Percentiles rank a stretch among this genome's conserved stretches.
Conservation (phyloP, 2,797 vertebrate species). For the Phalloptychus januarius region DNA sequence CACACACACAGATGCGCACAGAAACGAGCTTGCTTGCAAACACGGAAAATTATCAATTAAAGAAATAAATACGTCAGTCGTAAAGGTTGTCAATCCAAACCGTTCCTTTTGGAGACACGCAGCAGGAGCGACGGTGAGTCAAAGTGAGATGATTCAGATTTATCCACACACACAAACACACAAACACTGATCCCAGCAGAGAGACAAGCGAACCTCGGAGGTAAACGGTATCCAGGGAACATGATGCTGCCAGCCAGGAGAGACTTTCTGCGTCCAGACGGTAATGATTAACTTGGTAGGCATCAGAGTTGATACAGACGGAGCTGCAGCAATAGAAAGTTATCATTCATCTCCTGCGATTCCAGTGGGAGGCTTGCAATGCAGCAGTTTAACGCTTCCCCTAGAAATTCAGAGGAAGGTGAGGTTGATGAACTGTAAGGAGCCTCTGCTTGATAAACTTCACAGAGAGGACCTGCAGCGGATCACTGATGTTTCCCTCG, state of each 20-base stretch:
- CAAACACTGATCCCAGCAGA: neutral
- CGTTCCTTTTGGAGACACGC: conserved; percentile 30
- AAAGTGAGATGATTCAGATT: conserved; percentile 28
- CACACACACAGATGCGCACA: neutral
- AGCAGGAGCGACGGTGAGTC: conserved; percentile 34
- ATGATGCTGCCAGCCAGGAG: conserved; percentile 4
- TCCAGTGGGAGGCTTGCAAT: neutral
- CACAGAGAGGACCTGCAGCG: neutral
- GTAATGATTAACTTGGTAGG: neutral
- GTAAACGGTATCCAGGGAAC: conserved; percentile 11
- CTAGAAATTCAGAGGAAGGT: neutral
- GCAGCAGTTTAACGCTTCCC: neutral
- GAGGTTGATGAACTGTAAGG: neutral
- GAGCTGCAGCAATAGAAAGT: neutral
- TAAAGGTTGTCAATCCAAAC: conserved; percentile 26
- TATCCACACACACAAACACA: conserved; percentile 9
- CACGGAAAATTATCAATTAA: neutral
- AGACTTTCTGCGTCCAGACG: conserved; percentile 9
- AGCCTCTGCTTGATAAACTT: conserved; percentile 3
- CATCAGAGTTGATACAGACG: neutral
- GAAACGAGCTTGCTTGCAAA: neutral
- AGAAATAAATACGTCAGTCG: neutral
- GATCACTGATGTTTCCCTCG: neutral
- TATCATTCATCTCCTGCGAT: neutral
- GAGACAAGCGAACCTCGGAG: conserved; percentile 14